Evolutionary conservation across 2,797 vertebrate species (phyloP).

Genomic region (Picus viridis): DNA sequence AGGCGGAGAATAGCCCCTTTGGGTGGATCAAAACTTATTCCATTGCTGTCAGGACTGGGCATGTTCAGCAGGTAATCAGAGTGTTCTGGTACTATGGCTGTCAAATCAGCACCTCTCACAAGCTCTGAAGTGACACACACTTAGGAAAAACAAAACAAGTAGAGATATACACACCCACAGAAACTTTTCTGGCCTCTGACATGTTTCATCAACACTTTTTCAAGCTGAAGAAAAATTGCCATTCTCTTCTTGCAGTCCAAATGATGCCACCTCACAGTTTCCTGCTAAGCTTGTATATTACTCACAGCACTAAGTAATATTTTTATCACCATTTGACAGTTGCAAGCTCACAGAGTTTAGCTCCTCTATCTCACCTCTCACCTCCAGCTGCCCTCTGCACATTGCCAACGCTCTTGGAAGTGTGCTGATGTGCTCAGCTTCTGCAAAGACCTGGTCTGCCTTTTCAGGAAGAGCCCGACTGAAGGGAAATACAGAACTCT

Average conservation of each 20-base stretch:
- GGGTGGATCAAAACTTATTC: not conserved
- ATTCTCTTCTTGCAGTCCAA: not conserved
- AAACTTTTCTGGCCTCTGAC: not conserved
- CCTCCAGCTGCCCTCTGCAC: not conserved
- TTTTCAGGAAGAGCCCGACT: not conserved
- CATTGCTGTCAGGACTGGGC: not conserved
- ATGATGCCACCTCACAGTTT: not conserved
- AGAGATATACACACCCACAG: not conserved
- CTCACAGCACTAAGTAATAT: not conserved
- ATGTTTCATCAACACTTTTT: not conserved
- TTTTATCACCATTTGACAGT: conserved; percentile 12
- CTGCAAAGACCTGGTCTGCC: not conserved
- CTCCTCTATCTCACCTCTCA: not conserved
- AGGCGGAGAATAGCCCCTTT: not conserved
- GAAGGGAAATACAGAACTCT: not conserved
- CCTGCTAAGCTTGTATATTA: not conserved
- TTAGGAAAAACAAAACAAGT: not conserved
- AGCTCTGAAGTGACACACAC: not conserved
- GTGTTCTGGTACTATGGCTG: not conserved
- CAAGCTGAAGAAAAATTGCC: not conserved
- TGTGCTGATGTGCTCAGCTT: not conserved
- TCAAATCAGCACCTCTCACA: not conserved
- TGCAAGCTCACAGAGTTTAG: not conserved
- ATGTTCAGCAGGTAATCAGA: fast-evolving
- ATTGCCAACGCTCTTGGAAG: not conserved